phyloP scores from a whole-genome alignment of 1,140 invertebrate species.

The Andricus grossulariae region DNA sequence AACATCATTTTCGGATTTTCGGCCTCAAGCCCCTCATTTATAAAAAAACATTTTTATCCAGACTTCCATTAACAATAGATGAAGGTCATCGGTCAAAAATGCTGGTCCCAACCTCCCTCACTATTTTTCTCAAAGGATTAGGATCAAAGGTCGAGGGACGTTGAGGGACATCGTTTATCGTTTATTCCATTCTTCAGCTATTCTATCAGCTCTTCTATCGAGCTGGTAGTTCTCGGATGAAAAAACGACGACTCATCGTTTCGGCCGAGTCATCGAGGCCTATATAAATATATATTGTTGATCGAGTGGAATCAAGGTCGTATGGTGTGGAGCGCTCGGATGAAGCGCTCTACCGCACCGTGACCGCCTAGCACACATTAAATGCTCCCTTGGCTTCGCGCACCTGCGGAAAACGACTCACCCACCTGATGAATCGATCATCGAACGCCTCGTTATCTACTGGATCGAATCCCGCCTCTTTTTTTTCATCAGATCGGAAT shows the following conservation, averaged over 20 bases:
- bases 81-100: too few species aligned
- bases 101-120: too few species aligned
- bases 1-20: too few species aligned
- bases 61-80: too few species aligned
- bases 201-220: background rate
- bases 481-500: background rate
- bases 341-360: background rate
- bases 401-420: slow-evolving; percentile 27
- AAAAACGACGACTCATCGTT: slow-evolving; percentile 14
- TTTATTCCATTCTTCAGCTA: background rate
- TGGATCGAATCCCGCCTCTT: background rate
- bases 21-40: too few species aligned
- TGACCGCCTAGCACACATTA: slow-evolving; percentile 8
- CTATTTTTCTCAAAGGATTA: too few species aligned
- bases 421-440: slow-evolving; percentile 19
- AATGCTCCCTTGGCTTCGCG: slow-evolving; percentile 10
- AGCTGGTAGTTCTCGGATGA: background rate
- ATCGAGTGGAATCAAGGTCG: slow-evolving; percentile 21
- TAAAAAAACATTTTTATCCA: too few species aligned
- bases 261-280: slow-evolving; percentile 5
- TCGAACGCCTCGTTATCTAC: background rate
- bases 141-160: too few species aligned
- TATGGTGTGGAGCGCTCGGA: slow-evolving; percentile 2
- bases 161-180: slow-evolving; percentile 19
- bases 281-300: slow-evolving; percentile 7